A percentile compares a stretch with the other conserved stretches of the same genome.
Evolutionary conservation across 1,140 invertebrate genomes (phyloP).

Genomic region (Pogonomyrmex barbatus): DNA sequence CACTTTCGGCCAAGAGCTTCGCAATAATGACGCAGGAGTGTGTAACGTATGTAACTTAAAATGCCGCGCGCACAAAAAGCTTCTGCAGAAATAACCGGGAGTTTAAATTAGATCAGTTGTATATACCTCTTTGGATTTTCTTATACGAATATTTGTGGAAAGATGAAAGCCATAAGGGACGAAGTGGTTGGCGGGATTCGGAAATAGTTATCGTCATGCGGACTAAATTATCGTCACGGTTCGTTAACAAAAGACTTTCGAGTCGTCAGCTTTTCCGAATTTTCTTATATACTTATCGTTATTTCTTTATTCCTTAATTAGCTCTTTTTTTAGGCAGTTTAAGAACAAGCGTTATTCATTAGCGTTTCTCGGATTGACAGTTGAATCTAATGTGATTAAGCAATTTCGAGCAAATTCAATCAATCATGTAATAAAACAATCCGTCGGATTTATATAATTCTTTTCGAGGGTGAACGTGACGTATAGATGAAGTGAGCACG

Average conservation of each 20-base stretch:
- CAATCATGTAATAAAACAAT: slow-evolving; percentile 2
- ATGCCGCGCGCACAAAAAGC: neutral
- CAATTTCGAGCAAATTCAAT: neutral
- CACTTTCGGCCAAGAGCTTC: neutral
- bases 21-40: neutral
- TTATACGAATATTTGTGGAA: too few relatives aligned
- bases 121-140: too few relatives aligned
- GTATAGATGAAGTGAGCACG: neutral
- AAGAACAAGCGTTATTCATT: neutral
- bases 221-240: too few relatives aligned
- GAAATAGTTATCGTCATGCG: too few relatives aligned
- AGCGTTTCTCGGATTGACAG: neutral
- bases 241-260: too few relatives aligned
- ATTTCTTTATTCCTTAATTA: neutral
- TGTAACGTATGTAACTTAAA: neutral
- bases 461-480: neutral
- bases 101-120: neutral
- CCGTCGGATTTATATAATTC: neutral
- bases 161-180: too few relatives aligned
- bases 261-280: neutral
- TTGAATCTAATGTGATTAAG: neutral
- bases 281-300: neutral
- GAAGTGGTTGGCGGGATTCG: too few relatives aligned
- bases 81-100: neutral
- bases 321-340: neutral